phyloP scores from a whole-genome alignment of 1,140 invertebrate species.

The Listronotus bonariensis region DNA sequence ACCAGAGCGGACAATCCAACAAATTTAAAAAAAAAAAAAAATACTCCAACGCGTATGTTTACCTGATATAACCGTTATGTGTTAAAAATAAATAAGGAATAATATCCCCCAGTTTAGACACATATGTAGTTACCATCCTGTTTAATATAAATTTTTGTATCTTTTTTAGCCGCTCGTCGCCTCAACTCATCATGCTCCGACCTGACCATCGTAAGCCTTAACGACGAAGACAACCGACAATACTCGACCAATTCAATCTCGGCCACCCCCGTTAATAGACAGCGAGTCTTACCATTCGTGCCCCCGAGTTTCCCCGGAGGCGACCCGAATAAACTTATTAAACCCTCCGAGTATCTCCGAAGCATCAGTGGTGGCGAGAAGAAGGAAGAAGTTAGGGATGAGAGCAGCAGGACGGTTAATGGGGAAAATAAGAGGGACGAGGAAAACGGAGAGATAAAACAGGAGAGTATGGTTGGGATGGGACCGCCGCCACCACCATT shows the following conservation, averaged over 20 bases:
- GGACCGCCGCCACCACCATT: slow-evolving; percentile 64
- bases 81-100: no score
- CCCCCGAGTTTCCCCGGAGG: slow-evolving; percentile 81
- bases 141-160: no score
- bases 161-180: slow-evolving; percentile 46
- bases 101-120: no score
- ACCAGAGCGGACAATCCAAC: no score
- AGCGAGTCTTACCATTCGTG: slow-evolving; percentile 83
- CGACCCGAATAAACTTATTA: slow-evolving; percentile 80
- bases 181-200: slow-evolving; percentile 55
- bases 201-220: slow-evolving; percentile 53
- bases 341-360: slow-evolving; percentile 87
- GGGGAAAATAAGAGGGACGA: slow-evolving; percentile 5
- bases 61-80: no score
- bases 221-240: slow-evolving; percentile 46
- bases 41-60: no score
- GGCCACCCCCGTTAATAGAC: slow-evolving; percentile 71
- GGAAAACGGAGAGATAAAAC: slow-evolving; percentile 17
- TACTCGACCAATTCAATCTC: slow-evolving; percentile 55
- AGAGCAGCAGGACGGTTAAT: neutral
- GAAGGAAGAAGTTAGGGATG: neutral
- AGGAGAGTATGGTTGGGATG: slow-evolving; percentile 1
- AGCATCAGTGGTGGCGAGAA: slow-evolving; percentile 66
- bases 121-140: no score
- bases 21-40: no score